phyloP scores from a whole-genome alignment of 2,113 vertebrate genomes.

The Rana temporaria region DNA sequence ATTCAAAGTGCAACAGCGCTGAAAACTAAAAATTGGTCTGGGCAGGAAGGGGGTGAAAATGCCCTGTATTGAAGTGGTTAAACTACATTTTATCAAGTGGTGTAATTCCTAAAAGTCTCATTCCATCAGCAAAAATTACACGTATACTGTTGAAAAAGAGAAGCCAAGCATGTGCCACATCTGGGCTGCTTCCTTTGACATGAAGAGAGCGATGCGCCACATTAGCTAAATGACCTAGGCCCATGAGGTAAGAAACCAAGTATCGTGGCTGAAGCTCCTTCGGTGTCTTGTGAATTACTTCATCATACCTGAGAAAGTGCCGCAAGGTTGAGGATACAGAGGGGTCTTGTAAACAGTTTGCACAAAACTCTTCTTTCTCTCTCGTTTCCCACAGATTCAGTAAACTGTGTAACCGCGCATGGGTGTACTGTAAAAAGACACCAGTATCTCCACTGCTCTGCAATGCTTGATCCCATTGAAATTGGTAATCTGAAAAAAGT shows the following conservation, averaged over 20 bases:
- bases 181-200: slow-evolving; percentile 80
- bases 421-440: slow-evolving; percentile 94
- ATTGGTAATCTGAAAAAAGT: slow-evolving; percentile 86
- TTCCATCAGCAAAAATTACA: no score
- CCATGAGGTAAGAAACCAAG: no score
- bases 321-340: slow-evolving; percentile 81
- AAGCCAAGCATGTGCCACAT: slow-evolving; percentile 88
- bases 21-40: no score
- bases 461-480: slow-evolving; percentile 90
- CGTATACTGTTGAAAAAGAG: no score
- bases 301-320: slow-evolving; percentile 96
- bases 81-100: no score
- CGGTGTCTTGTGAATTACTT: no score
- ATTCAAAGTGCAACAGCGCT: no score
- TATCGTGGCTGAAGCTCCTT: no score
- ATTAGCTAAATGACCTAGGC: slow-evolving; percentile 85
- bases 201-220: slow-evolving; percentile 84
- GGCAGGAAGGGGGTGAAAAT: no score
- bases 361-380: slow-evolving; percentile 65
- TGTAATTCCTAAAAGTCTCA: no score
- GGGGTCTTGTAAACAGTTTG: slow-evolving; percentile 80
- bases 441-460: slow-evolving; percentile 93
- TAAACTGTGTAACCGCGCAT: slow-evolving; percentile 91
- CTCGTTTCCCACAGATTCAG: slow-evolving; percentile 70
- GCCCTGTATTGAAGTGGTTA: no score